A percentile compares a stretch with the other conserved stretches of the same genome.
Evolutionary conservation across 2,113 vertebrate genomes (phyloP).

Genomic region (Eudyptes chrysolophus): DNA sequence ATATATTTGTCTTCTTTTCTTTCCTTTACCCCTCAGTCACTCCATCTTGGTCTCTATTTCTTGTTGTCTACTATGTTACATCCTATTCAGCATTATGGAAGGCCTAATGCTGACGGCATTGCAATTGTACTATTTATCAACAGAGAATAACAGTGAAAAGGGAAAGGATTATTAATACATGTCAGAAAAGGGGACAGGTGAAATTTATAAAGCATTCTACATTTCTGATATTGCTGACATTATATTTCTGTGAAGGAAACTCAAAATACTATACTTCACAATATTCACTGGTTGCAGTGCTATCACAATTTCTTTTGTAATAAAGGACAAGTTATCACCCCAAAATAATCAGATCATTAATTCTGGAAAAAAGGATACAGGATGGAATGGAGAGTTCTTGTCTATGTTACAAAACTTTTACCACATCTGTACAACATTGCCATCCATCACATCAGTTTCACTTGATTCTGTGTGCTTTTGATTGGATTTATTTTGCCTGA

Average conservation of each 20-base stretch:
- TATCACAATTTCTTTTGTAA: not conserved
- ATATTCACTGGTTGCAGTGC: not conserved
- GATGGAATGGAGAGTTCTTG: not conserved
- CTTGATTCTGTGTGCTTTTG: not conserved
- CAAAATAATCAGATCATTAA: not conserved
- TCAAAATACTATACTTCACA: not conserved
- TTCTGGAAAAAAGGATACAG: not conserved
- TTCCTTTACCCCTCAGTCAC: not conserved
- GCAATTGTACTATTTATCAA: not conserved
- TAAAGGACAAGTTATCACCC: not conserved
- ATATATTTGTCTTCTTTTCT: not conserved
- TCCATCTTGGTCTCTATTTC: not conserved
- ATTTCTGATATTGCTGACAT: not conserved
- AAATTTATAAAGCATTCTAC: not conserved
- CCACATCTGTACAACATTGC: not conserved
- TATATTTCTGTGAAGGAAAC: not conserved
- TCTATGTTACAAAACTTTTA: not conserved
- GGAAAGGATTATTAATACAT: not conserved
- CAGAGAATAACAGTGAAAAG: not conserved
- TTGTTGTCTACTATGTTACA: not conserved
- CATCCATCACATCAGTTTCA: not conserved
- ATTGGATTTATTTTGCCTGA: not conserved
- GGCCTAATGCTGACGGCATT: not conserved
- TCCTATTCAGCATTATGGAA: not conserved
- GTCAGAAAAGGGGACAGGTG: not conserved